Evolutionary conservation across 2,888 invertebrate species (phyloP).

Genomic region (Brenthis hecate): DNA sequence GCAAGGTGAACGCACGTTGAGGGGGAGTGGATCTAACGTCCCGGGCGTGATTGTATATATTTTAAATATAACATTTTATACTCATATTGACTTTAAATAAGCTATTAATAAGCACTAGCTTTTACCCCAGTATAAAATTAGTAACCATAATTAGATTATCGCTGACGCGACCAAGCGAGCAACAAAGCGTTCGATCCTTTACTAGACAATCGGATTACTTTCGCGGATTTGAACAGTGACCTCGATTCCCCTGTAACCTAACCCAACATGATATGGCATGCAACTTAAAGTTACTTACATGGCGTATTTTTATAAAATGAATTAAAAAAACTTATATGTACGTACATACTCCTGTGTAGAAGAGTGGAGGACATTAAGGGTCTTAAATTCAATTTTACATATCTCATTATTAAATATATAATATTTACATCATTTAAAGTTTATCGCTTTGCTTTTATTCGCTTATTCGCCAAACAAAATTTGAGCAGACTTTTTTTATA

Average conservation of each 20-base stretch:
- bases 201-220: constrained; percentile 70
- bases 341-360: not conserved
- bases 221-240: constrained; percentile 67
- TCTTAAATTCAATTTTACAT: no score
- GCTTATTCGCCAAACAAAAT: no score
- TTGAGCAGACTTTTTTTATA: no score
- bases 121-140: constrained; percentile 12
- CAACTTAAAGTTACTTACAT: constrained; percentile 22
- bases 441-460: no score
- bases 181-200: constrained; percentile 63
- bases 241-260: constrained; percentile 50
- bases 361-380: not conserved
- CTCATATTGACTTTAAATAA: not conserved
- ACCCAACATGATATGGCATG: constrained; percentile 21
- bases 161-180: constrained; percentile 58
- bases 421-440: no score
- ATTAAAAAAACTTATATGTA: constrained; percentile 9
- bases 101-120: constrained; percentile 13
- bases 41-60: no score
- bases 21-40: no score
- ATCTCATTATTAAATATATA: no score
- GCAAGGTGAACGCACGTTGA: no score
- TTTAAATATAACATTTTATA: not conserved
- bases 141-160: constrained; percentile 67
- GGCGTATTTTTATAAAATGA: constrained; percentile 14